phyloP scores from a whole-genome alignment of 2,888 invertebrate genomes.

The Chrysolina oricalcia region DNA sequence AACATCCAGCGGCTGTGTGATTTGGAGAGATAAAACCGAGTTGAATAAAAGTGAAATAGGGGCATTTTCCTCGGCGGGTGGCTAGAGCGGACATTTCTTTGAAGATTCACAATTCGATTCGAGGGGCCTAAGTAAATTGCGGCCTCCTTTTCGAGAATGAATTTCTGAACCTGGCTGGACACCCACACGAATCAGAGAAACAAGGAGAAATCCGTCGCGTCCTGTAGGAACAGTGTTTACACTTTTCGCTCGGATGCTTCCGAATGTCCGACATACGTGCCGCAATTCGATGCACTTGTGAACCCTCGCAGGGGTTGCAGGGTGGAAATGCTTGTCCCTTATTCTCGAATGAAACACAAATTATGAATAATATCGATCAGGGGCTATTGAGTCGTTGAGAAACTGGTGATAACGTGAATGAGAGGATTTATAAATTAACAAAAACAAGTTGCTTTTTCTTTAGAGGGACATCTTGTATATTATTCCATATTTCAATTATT shows the following conservation, averaged over 20 bases:
- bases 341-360: too few relatives aligned
- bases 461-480: too few relatives aligned
- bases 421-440: too few relatives aligned
- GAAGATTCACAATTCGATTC: slow-evolving; percentile 70
- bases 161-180: slow-evolving; percentile 35
- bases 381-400: too few relatives aligned
- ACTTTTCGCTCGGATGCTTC: slow-evolving; percentile 61
- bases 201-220: slow-evolving; percentile 25
- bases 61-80: slow-evolving; percentile 63
- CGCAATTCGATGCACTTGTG: slow-evolving; percentile 38
- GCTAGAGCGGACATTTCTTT: slow-evolving; percentile 63
- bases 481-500: too few relatives aligned
- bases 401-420: too few relatives aligned
- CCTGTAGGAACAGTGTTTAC: slow-evolving; percentile 60
- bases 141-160: slow-evolving; percentile 62
- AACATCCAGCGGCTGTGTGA: slow-evolving; percentile 65
- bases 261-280: slow-evolving; percentile 51
- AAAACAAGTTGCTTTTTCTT: too few relatives aligned
- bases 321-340: too few relatives aligned
- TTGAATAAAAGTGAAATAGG: slow-evolving; percentile 70
- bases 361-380: too few relatives aligned
- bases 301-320: background rate
- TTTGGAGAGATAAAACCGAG: slow-evolving; percentile 67
- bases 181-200: slow-evolving; percentile 32
- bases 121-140: slow-evolving; percentile 72